Evolutionary conservation across 1,140 invertebrate genomes (phyloP).

Genomic region (Saccostrea glomerata): DNA sequence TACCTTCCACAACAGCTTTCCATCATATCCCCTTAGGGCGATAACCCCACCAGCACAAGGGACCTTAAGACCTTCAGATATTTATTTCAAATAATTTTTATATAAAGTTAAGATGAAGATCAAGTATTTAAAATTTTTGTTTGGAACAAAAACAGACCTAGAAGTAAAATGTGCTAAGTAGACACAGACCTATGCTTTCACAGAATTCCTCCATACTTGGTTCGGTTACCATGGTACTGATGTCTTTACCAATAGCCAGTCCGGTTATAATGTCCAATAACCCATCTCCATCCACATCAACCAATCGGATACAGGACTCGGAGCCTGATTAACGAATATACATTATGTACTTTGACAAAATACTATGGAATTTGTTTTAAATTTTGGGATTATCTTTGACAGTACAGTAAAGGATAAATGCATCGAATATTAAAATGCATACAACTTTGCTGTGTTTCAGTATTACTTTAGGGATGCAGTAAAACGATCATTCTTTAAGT

Average conservation of each 20-base stretch:
- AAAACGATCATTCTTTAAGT: too few species aligned
- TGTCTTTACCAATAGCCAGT: conserved; percentile 64
- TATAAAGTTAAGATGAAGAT: too few species aligned
- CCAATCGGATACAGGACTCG: conserved; percentile 72
- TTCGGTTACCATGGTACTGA: conserved; percentile 61
- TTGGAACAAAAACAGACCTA: too few species aligned
- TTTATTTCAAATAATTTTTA: too few species aligned
- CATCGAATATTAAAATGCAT: too few species aligned
- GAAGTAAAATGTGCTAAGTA: not conserved
- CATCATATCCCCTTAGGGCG: conserved; percentile 73
- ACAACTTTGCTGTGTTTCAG: too few species aligned
- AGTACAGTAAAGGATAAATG: too few species aligned
- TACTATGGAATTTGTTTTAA: too few species aligned
- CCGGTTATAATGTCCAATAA: conserved; percentile 70
- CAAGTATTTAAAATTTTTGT: too few species aligned
- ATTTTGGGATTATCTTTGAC: too few species aligned
- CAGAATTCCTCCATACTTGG: conserved; percentile 63
- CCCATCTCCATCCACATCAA: conserved; percentile 75
- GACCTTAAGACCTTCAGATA: conserved; percentile 51
- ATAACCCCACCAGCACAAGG: conserved; percentile 70
- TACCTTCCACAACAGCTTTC: conserved; percentile 71
- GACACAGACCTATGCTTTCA: conserved; percentile 54
- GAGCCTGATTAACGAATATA: conserved; percentile 55
- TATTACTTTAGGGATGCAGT: too few species aligned
- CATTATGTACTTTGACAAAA: too few species aligned